Conservation (phyloP, 1,140 invertebrate species). For the Drosophila pandora region DNA sequence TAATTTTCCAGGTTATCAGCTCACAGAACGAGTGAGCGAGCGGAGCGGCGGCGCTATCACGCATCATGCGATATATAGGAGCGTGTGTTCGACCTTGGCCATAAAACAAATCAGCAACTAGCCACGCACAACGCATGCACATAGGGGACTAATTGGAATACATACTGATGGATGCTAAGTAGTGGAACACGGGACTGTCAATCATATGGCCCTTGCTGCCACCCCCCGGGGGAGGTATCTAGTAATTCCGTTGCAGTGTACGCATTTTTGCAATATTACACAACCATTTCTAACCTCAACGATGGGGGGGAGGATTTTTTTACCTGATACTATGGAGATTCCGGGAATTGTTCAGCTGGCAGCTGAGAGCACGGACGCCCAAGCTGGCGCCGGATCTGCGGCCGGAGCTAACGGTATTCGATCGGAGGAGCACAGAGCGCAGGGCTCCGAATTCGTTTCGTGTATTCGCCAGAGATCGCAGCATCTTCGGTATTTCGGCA, state of each 20-base stretch:
- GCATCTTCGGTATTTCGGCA: constrained; percentile 83
- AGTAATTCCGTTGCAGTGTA: constrained; percentile 35
- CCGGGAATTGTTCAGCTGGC: constrained; percentile 43
- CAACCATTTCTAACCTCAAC: constrained; percentile 81
- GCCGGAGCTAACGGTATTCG: constrained; percentile 26
- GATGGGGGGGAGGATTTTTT: constrained; percentile 9
- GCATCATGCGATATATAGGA: constrained; percentile 55
- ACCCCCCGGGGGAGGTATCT: not conserved
- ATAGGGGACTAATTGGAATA: not conserved
- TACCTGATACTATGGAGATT: constrained; percentile 66
- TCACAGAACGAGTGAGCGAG: not conserved
- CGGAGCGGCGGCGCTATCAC: constrained; percentile 42
- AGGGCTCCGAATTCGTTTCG: constrained; percentile 85
- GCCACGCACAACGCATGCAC: constrained; percentile 42
- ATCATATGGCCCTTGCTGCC: constrained; percentile 17
- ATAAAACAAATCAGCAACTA: constrained; percentile 38
- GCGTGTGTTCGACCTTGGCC: constrained; percentile 48
- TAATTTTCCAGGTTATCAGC: constrained; percentile 60
- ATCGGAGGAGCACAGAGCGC: constrained; percentile 50
- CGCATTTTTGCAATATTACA: constrained; percentile 77
- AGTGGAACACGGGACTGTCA: constrained; percentile 29
- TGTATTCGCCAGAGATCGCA: constrained; percentile 87
- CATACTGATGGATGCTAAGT: constrained; percentile 33
- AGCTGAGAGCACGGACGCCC: constrained; percentile 61
- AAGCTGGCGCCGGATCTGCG: constrained; percentile 29